phyloP scores from a whole-genome alignment of 2,888 invertebrate genomes.

The Stenurella melanura region DNA sequence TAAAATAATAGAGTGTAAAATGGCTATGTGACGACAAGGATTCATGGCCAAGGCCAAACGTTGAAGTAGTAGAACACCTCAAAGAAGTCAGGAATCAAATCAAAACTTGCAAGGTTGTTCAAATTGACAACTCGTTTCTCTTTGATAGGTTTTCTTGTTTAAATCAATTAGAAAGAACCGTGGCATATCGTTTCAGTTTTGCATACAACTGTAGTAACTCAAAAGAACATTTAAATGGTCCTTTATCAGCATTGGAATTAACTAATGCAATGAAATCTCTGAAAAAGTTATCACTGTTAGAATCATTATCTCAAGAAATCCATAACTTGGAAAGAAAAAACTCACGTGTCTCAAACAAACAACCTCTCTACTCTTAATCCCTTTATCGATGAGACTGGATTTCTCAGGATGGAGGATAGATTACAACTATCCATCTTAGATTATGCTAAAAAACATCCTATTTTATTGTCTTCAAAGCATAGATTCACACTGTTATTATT shows the following conservation, averaged over 20 bases:
- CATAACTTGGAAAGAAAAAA: not conserved
- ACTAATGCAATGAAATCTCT: not conserved
- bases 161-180: not conserved
- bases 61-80: not conserved
- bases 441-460: conserved; percentile 21
- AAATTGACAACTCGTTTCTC: not conserved
- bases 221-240: not conserved
- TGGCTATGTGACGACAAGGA: too few species aligned
- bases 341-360: not conserved
- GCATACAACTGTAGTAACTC: conserved; percentile 15
- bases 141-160: conserved; percentile 12
- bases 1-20: too few species aligned
- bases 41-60: too few species aligned
- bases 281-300: not conserved
- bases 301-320: conserved; percentile 7
- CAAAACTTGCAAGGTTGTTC: conserved; percentile 3
- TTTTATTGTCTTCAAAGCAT: conserved; percentile 33
- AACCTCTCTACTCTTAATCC: not conserved
- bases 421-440: conserved; percentile 8
- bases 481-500: too few species aligned
- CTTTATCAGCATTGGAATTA: conserved; percentile 4
- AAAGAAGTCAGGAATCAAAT: not conserved
- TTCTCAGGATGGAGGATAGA: conserved; percentile 32
- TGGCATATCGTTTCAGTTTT: conserved; percentile 13
- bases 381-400: conserved; percentile 30